A percentile compares a stretch with the other conserved stretches of the same genome.
phyloP scores from a whole-genome alignment of 2,888 invertebrate genomes.

The Meganola albula region DNA sequence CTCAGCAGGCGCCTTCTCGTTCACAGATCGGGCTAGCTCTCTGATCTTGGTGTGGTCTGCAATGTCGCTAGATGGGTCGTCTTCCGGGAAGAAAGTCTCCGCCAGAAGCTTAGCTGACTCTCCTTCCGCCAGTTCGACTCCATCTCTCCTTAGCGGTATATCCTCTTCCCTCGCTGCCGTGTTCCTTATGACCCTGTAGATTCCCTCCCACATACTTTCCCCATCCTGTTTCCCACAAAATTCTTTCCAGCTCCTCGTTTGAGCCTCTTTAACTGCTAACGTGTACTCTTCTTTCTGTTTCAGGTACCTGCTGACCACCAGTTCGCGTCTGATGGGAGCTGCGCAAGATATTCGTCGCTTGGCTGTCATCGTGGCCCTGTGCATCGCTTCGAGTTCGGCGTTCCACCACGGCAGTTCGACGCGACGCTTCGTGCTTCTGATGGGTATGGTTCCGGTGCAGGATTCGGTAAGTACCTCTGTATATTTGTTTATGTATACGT shows the following conservation, averaged over 20 bases:
- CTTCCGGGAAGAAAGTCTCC: not conserved
- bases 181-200: constrained; percentile 10
- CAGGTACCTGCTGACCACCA: not conserved
- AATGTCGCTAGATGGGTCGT: not conserved
- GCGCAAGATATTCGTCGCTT: constrained; percentile 1
- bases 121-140: not conserved
- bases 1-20: not conserved
- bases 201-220: constrained; percentile 10
- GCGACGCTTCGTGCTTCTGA: too few species aligned
- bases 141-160: not conserved
- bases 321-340: not conserved
- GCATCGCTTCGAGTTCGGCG: too few species aligned
- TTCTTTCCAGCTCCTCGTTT: not conserved
- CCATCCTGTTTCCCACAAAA: constrained; percentile 10
- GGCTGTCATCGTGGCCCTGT: not conserved
- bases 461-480: not conserved
- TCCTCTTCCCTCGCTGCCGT: constrained; percentile 6
- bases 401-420: too few species aligned
- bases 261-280: not conserved
- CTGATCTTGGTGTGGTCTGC: not conserved
- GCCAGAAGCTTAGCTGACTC: not conserved
- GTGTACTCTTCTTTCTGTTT: not conserved
- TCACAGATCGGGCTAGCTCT: not conserved
- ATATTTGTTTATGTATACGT: too few species aligned
- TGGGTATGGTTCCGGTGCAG: too few species aligned